Evolutionary conservation across 2,888 invertebrate species (phyloP).

Genomic region (Campaea margaritaria): DNA sequence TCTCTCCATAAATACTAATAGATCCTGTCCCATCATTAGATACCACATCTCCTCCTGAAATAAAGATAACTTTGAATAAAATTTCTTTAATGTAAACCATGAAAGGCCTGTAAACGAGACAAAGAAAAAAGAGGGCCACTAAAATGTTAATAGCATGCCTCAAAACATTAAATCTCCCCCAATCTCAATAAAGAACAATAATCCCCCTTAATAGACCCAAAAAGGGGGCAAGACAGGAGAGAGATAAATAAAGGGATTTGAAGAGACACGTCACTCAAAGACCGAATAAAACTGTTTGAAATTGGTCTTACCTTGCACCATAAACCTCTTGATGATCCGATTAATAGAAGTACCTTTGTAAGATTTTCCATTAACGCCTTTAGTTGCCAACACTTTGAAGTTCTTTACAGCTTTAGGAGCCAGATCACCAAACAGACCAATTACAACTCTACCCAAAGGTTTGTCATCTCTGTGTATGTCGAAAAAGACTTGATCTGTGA

Average conservation of each 20-base stretch:
- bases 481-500: slow-evolving; percentile 93
- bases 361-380: slow-evolving; percentile 90
- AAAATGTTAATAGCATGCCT: too few relatives aligned
- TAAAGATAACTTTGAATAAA: not conserved
- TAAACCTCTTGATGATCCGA: slow-evolving; percentile 94
- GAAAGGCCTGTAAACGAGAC: too few relatives aligned
- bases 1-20: slow-evolving; percentile 93
- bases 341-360: slow-evolving; percentile 93
- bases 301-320: slow-evolving; percentile 92
- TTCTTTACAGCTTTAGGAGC: slow-evolving; percentile 95
- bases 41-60: slow-evolving; percentile 92
- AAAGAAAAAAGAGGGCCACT: too few relatives aligned
- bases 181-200: too few relatives aligned
- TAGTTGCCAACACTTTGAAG: slow-evolving; percentile 92
- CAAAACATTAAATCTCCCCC: too few relatives aligned
- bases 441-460: slow-evolving; percentile 90
- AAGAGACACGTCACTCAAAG: too few relatives aligned
- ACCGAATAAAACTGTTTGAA: not conserved
- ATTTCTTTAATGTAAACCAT: too few relatives aligned
- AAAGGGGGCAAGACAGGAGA: too few relatives aligned
- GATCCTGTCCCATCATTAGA: slow-evolving; percentile 93
- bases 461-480: slow-evolving; percentile 91
- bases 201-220: too few relatives aligned
- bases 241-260: too few relatives aligned
- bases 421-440: slow-evolving; percentile 95